These are phyloP conservation scores for Daboia siamensis DNA, from an alignment of 2,113 vertebrate species.

Conservation along the genomic window DNA sequence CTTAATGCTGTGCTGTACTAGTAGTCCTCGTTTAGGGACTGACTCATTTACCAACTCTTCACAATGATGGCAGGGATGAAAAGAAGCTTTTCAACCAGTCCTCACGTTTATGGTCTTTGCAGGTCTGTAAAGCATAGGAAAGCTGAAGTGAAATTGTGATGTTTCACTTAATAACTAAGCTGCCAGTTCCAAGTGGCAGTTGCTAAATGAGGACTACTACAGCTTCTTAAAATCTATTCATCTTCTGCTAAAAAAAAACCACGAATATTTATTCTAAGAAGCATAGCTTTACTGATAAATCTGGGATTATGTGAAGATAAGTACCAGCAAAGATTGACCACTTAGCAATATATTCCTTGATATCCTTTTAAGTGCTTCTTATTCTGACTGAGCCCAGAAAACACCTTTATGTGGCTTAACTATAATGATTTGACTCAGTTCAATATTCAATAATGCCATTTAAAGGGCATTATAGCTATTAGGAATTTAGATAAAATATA, in stretches of 20 bases:
- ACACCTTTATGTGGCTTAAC: background rate
- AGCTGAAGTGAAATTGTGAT: background rate
- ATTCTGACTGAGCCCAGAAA: background rate
- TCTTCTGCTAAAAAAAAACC: background rate
- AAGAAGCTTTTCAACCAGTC: background rate
- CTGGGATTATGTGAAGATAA: constrained; percentile 13
- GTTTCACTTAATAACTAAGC: background rate
- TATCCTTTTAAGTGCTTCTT: background rate
- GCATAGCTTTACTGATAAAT: constrained; percentile 10
- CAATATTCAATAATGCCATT: background rate
- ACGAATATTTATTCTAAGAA: background rate
- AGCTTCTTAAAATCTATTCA: background rate
- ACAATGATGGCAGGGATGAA: background rate
- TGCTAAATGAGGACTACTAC: background rate
- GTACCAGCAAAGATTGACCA: background rate
- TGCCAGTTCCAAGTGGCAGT: background rate
- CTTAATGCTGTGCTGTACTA: background rate
- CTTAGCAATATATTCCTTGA: background rate
- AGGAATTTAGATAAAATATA: background rate
- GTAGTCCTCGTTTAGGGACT: background rate
- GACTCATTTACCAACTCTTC: background rate
- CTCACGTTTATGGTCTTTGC: too few relatives aligned
- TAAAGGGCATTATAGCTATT: background rate
- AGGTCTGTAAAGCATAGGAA: background rate
- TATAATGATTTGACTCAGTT: background rate